Percentiles rank a stretch among this genome's conserved stretches.
Evolutionary conservation across 2,888 invertebrate genomes (phyloP).

Genomic region (Anorthoa munda): DNA sequence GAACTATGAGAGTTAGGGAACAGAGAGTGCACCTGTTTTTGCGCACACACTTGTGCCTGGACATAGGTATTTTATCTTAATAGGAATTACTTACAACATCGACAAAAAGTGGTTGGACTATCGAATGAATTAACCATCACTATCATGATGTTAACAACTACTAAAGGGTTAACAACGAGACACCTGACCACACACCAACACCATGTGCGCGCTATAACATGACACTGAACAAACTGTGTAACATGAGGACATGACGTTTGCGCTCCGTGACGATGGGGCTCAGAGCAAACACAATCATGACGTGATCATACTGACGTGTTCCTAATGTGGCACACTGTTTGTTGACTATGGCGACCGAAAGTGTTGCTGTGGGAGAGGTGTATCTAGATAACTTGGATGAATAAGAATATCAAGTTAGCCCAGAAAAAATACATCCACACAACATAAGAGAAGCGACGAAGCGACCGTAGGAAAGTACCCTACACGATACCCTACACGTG

Average conservation of each 20-base stretch:
- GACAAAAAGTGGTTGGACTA: too few relatives aligned
- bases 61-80: too few relatives aligned
- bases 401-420: background rate
- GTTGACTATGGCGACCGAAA: background rate
- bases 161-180: background rate
- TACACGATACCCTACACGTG: too few relatives aligned
- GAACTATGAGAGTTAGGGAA: too few relatives aligned
- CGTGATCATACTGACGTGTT: background rate
- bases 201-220: slow-evolving; percentile 30
- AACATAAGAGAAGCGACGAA: too few relatives aligned
- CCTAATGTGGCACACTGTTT: background rate
- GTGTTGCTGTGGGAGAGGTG: background rate
- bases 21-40: too few relatives aligned
- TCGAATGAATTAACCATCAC: background rate
- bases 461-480: too few relatives aligned
- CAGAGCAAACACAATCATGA: slow-evolving; percentile 20
- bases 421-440: too few relatives aligned
- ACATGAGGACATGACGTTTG: slow-evolving; percentile 27
- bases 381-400: background rate
- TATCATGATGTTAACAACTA: background rate
- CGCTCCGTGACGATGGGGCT: background rate
- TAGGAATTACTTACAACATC: too few relatives aligned
- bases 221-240: slow-evolving; percentile 25
- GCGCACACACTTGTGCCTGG: too few relatives aligned
- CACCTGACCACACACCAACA: slow-evolving; percentile 53